Conservation (phyloP, 2,113 vertebrate genomes). For the Climacteris rufus region DNA sequence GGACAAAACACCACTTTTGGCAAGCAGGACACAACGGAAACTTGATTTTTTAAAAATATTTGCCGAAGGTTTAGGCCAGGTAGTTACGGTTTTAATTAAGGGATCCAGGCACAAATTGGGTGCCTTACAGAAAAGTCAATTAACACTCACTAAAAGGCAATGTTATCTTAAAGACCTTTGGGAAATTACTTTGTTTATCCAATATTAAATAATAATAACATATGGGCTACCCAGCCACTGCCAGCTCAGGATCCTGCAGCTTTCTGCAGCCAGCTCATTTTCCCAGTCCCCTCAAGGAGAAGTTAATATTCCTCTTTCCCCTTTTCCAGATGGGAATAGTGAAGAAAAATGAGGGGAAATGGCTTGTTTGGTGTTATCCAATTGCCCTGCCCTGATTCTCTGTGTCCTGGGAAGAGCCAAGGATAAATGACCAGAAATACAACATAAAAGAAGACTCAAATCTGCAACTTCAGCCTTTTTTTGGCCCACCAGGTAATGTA, state of each 20-base stretch:
- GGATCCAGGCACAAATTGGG: background rate
- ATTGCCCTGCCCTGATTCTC: background rate
- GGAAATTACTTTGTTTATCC: conserved; percentile 8
- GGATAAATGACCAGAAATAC: background rate
- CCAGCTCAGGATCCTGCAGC: background rate
- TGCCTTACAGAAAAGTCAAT: background rate
- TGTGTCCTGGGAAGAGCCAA: background rate
- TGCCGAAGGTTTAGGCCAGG: background rate
- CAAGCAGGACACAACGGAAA: background rate
- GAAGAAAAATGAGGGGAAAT: background rate
- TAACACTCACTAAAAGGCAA: background rate
- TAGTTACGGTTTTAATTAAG: background rate
- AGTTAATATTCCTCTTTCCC: background rate
- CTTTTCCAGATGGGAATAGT: background rate
- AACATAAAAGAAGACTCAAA: background rate
- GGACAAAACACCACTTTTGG: background rate
- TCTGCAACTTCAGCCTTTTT: background rate
- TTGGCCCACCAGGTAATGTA: background rate
- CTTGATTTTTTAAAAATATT: background rate
- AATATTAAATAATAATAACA: background rate
- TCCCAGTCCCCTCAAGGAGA: background rate
- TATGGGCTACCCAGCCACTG: background rate
- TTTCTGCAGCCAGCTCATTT: background rate
- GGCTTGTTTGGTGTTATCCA: background rate
- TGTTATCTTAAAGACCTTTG: background rate